A percentile compares a stretch with the other conserved stretches of the same genome.
phyloP scores from a whole-genome alignment of 35 echinoderm and acorn worm species.

The Ophioderma brevispina region DNA sequence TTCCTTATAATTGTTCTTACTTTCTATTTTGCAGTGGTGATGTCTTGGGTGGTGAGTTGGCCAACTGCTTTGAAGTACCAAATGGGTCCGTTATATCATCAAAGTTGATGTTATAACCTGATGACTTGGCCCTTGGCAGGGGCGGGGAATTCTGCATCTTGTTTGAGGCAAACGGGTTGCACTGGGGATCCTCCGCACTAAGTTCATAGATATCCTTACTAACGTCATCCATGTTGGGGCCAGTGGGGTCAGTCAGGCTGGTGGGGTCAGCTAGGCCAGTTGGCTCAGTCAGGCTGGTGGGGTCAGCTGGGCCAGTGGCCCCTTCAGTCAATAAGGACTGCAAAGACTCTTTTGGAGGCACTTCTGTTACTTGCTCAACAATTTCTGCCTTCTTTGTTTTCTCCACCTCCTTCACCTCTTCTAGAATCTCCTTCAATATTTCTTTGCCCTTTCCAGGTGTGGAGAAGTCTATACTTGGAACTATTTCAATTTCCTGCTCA shows the following conservation, averaged over 20 bases:
- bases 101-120: conserved; percentile 7
- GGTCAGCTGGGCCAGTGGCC: not conserved
- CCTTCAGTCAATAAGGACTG: no score
- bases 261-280: not conserved
- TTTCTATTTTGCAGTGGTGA: conserved; percentile 2
- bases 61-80: conserved; percentile 31
- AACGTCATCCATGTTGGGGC: not conserved
- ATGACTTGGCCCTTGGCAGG: conserved; percentile 9
- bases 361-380: no score
- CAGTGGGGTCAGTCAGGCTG: not conserved
- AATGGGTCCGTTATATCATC: conserved; percentile 34
- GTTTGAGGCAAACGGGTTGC: conserved; percentile 30
- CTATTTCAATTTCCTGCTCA: not conserved
- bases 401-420: not conserved
- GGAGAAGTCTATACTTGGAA: not conserved
- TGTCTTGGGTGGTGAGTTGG: conserved; percentile 50
- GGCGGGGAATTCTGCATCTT: conserved; percentile 54
- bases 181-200: not conserved
- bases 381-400: no score
- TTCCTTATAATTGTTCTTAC: no score
- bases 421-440: not conserved
- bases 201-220: not conserved
- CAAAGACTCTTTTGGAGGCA: no score
- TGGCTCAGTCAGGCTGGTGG: not conserved
- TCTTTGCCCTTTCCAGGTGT: not conserved